These are phyloP conservation scores for Pseudomyrmex dendroicus DNA, from an alignment of 1,140 invertebrate genomes.

Conservation along the genomic window DNA sequence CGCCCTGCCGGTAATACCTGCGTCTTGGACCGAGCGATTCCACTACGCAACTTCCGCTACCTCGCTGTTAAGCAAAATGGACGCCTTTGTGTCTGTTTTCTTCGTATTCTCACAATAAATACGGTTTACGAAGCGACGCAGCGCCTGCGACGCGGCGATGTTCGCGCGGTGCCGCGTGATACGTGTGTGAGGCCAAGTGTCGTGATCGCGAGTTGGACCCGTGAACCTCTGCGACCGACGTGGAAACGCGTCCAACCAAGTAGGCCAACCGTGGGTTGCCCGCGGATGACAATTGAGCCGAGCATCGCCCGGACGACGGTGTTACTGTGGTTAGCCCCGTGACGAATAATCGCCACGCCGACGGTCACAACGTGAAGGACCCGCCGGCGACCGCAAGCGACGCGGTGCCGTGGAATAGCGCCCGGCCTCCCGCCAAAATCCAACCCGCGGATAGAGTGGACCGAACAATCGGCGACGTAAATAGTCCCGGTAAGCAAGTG, in stretches of 20 bases:
- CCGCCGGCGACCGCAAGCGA: constrained; percentile 23
- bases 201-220: constrained; percentile 52
- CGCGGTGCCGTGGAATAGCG: constrained; percentile 47
- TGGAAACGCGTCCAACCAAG: constrained; percentile 80
- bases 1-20: constrained; percentile 67
- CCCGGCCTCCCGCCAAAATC: constrained; percentile 73
- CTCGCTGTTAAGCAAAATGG: constrained; percentile 84
- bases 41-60: constrained; percentile 84
- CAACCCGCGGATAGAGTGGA: constrained; percentile 48
- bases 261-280: constrained; percentile 79
- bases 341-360: constrained; percentile 28
- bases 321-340: constrained; percentile 17
- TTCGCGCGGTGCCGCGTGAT: constrained; percentile 73
- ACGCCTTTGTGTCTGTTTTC: constrained; percentile 86
- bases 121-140: constrained; percentile 76
- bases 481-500: constrained; percentile 75
- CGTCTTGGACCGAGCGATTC: constrained; percentile 74
- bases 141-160: constrained; percentile 76
- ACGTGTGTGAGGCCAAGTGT: constrained; percentile 70
- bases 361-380: constrained; percentile 3
- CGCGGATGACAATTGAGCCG: constrained; percentile 82
- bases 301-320: constrained; percentile 71
- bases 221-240: constrained; percentile 60
- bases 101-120: constrained; percentile 82
- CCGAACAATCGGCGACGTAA: constrained; percentile 72